Evolutionary conservation across 2,113 vertebrate species (phyloP), one percentile per base, ranked within the genome.

Genomic region (Zosterops lateralis): DNA sequence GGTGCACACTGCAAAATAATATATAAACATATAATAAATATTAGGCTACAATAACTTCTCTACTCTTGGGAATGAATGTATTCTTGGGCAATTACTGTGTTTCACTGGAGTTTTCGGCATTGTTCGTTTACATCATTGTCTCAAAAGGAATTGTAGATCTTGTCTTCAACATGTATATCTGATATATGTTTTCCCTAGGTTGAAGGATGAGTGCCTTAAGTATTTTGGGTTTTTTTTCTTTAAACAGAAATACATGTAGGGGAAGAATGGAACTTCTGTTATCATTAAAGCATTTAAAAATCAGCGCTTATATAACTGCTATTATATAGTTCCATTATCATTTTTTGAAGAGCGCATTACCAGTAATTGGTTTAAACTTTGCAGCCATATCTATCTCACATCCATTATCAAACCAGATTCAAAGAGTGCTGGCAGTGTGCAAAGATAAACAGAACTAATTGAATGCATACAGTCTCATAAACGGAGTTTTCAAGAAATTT

Each of bases 331-430:
- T 70, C 67, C 72, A 93, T 94, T 87, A 91, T 70, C 3, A 62
- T 85, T 76, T 94, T 84, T 85, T 88, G 31, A 88, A 76, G 65
- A 74, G 82, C 0, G 0, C 57, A 90, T 91, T 96, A 67, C 50
- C 25, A 74, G 54, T 92, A 96, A 92, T 86, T 92, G 77, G 12
- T 84, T 93, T 92, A 84, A 73, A 80, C 61, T 87, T 92, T 82
- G 77, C 65, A 88, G 61, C 54, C 36, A 9, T 90, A 58, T 83
- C 68, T 76, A 66, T 68, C 65, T 88, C 89, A 53, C 34, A 62
- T 80, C 65, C n/a, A 53, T 82, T 96, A 90, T 74, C 61, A 45
- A 61, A 81, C 78, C 22, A 45, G 50, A 71, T 58, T 90, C 10
- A 5, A 77, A 89, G 82, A 77, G 29, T 25, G 48, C 50, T 79